A percentile compares a stretch with the other conserved stretches of the same genome.
Conservation (phyloP, 2,113 vertebrate species). For the Grammomys surdaster region DNA sequence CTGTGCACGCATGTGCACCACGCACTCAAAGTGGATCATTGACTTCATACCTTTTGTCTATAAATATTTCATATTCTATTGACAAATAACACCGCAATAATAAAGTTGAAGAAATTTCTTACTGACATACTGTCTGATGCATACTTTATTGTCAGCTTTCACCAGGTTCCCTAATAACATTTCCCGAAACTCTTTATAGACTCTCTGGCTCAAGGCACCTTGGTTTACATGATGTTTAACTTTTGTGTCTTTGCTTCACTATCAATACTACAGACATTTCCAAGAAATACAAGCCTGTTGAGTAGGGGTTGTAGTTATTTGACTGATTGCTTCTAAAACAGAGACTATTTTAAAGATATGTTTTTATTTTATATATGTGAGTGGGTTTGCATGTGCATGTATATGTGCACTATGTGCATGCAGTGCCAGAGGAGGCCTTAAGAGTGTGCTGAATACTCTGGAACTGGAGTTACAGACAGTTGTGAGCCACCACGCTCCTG, state of each 20-base stretch:
- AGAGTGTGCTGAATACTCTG: not conserved
- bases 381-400: not conserved
- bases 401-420: not conserved
- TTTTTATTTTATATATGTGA: not conserved
- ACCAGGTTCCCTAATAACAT: not conserved
- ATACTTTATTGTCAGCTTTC: not conserved
- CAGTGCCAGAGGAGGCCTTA: not conserved
- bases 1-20: not conserved
- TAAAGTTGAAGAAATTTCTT: not conserved
- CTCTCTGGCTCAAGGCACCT: not conserved
- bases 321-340: not conserved
- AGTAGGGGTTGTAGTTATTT: not conserved
- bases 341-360: not conserved
- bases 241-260: not conserved
- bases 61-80: not conserved
- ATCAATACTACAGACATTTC: rapidly evolving
- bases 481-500: not conserved
- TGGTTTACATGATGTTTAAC: not conserved
- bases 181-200: not conserved
- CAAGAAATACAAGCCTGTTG: not conserved
- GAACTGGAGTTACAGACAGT: not conserved
- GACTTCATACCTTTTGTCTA: not conserved
- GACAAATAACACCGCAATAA: not conserved
- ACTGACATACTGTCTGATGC: not conserved
- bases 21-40: not conserved